Evolutionary conservation across 1,140 invertebrate genomes (phyloP).

Genomic region (Drosophila erecta): DNA sequence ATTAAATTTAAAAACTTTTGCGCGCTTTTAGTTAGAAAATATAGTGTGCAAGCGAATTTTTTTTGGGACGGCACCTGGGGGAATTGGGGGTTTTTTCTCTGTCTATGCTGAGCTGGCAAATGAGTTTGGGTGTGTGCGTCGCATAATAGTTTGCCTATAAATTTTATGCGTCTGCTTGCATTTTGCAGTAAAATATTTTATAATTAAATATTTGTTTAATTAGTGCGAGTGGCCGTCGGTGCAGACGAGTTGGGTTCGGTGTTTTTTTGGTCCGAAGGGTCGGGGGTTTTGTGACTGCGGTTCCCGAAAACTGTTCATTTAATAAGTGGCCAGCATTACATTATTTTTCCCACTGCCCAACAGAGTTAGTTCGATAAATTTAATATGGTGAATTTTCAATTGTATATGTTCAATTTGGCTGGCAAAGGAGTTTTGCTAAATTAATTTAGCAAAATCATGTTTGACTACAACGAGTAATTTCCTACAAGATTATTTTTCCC

Average conservation of each 20-base stretch:
- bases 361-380: conserved; percentile 26
- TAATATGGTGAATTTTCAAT: conserved; percentile 7
- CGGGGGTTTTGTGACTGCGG: conserved; percentile 20
- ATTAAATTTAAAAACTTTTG: conserved; percentile 81
- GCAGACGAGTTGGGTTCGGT: conserved; percentile 15
- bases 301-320: conserved; percentile 48
- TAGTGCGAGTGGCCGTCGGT: conserved; percentile 59
- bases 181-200: conserved; percentile 80
- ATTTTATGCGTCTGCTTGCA: conserved; percentile 77
- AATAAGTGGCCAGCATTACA: conserved; percentile 50
- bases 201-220: conserved; percentile 84
- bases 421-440: neutral
- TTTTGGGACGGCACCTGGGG: conserved; percentile 6
- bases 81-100: neutral
- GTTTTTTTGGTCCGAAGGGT: neutral
- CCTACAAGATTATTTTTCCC: neutral
- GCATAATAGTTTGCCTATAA: conserved; percentile 81
- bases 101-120: conserved; percentile 48
- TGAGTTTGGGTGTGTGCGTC: conserved; percentile 38
- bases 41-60: conserved; percentile 60
- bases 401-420: neutral
- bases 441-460: neutral
- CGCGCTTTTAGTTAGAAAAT: conserved; percentile 75
- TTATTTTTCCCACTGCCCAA: conserved; percentile 36
- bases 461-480: neutral